Conservation (phyloP, 2,888 invertebrate genomes). For the Rotaria sp. region DNA sequence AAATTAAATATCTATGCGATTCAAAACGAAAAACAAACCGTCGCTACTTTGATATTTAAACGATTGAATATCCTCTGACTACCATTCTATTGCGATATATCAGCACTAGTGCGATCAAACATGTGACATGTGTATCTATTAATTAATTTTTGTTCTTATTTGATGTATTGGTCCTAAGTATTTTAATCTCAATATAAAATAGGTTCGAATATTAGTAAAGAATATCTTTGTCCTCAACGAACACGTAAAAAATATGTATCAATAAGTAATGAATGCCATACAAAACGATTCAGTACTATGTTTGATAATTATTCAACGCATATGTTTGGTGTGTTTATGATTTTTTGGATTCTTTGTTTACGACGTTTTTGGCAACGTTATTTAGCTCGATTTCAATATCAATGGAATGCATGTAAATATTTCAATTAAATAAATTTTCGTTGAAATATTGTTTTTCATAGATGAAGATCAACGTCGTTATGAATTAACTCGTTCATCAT, state of each 20-base stretch:
- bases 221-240: neutral
- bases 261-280: neutral
- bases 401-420: neutral
- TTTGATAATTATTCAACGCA: slow-evolving; percentile 3
- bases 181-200: neutral
- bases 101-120: too few species aligned
- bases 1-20: too few species aligned
- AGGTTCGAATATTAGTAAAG: neutral
- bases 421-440: too few species aligned
- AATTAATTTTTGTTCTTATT: neutral
- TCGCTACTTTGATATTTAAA: too few species aligned
- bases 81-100: too few species aligned
- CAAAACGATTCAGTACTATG: neutral
- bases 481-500: slow-evolving; percentile 1
- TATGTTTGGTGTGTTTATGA: slow-evolving; percentile 13
- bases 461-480: slow-evolving; percentile 11
- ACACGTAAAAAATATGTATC: neutral
- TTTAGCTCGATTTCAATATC: slow-evolving; percentile 21
- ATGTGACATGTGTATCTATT: too few species aligned
- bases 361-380: slow-evolving; percentile 1
- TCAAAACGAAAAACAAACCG: too few species aligned
- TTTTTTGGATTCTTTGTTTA: neutral
- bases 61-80: too few species aligned
- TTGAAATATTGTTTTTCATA: neutral
- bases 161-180: neutral